phyloP scores from a whole-genome alignment of 2,113 vertebrate genomes.

The Tragelaphus scriptus region DNA sequence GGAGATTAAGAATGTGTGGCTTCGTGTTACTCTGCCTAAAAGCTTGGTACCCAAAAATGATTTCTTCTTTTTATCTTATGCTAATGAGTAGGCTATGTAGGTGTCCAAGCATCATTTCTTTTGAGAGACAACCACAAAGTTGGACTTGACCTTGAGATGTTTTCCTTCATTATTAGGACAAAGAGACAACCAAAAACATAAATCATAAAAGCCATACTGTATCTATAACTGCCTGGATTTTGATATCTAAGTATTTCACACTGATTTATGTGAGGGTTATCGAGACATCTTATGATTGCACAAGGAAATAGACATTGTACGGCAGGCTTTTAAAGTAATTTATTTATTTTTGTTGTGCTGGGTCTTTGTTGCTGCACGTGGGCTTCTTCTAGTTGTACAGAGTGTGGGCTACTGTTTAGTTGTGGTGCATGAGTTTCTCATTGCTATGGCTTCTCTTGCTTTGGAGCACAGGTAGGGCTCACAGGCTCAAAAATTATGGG shows the following conservation, averaged over 20 bases:
- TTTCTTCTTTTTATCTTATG: neutral
- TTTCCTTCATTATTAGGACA: slow-evolving; percentile 14
- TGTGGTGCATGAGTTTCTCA: neutral
- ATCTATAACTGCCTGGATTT: neutral
- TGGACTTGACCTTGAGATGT: neutral
- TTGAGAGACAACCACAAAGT: neutral
- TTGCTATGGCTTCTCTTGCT: neutral
- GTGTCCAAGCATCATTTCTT: neutral
- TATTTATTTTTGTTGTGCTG: neutral
- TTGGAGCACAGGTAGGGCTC: neutral
- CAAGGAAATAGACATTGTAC: neutral
- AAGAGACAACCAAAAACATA: neutral
- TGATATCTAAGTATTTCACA: neutral
- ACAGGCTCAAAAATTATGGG: neutral
- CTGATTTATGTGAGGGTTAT: neutral
- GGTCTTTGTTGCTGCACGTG: neutral
- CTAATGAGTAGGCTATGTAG: neutral
- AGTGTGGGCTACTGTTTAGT: neutral
- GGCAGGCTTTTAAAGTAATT: neutral
- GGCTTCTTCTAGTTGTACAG: neutral
- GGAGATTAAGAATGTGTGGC: neutral
- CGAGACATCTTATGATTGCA: neutral
- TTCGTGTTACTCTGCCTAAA: neutral
- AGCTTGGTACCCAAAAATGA: neutral
- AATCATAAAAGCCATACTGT: neutral